These are phyloP conservation scores for Synergus itoensis DNA, from an alignment of 2,888 invertebrate species.

Conservation along the genomic window DNA sequence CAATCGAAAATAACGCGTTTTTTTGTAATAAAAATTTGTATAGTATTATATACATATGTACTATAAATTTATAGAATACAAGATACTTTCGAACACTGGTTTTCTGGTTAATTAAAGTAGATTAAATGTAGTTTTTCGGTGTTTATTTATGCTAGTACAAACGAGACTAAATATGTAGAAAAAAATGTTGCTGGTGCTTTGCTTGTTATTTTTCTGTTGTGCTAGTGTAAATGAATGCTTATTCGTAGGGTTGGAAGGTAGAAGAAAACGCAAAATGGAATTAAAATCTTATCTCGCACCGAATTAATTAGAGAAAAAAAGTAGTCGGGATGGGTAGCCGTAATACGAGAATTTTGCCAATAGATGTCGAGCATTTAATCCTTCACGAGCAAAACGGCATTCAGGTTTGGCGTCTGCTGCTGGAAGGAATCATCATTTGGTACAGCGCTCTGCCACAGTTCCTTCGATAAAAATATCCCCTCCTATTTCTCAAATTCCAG, in stretches of 20 bases:
- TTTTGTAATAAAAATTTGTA: no score
- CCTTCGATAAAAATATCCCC: conserved; percentile 68
- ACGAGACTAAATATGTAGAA: not conserved
- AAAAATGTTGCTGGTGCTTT: conserved; percentile 37
- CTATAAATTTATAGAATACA: no score
- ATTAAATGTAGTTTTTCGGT: conserved; percentile 14
- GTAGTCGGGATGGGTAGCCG: conserved; percentile 29
- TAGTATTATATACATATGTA: no score
- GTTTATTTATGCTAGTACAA: conserved; percentile 41
- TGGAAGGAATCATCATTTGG: conserved; percentile 68
- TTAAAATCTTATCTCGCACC: conserved; percentile 32
- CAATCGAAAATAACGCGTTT: not conserved
- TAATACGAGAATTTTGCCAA: conserved; percentile 61
- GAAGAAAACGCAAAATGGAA: conserved; percentile 28
- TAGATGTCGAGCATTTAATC: conserved; percentile 76
- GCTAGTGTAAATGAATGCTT: conserved; percentile 42
- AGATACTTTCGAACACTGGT: not conserved
- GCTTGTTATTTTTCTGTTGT: conserved; percentile 26
- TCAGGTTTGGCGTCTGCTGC: conserved; percentile 66
- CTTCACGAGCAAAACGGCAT: conserved; percentile 71
- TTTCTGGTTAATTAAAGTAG: not conserved
- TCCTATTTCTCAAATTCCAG: conserved; percentile 70
- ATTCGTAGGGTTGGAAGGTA: conserved; percentile 30
- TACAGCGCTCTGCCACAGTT: conserved; percentile 73
- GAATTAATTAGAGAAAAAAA: conserved; percentile 39